Percentiles rank a stretch among this genome's conserved stretches.
phyloP scores from a whole-genome alignment of 2,113 vertebrate species.

The Nerophis ophidion region DNA sequence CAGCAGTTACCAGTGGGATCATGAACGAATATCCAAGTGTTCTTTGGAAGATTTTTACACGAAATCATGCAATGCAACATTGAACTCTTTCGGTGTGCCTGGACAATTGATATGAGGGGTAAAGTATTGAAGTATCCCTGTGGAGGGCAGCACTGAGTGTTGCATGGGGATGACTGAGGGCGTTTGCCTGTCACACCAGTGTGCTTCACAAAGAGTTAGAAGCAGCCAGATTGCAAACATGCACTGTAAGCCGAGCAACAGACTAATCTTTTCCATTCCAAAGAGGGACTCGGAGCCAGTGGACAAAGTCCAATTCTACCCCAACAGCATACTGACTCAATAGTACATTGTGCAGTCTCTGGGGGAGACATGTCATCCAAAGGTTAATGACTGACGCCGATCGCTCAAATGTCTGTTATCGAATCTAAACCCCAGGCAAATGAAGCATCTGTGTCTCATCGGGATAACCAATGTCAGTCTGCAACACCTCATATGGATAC shows the following conservation, averaged over 20 bases:
- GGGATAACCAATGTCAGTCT: slow-evolving; percentile 28
- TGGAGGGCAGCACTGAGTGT: slow-evolving; percentile 47
- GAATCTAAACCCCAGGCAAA: slow-evolving; percentile 15
- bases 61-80: background rate
- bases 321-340: slow-evolving; percentile 46
- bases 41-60: too few relatives aligned
- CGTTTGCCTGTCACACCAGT: slow-evolving; percentile 9
- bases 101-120: too few relatives aligned
- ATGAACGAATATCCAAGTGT: background rate
- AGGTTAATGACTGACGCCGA: slow-evolving; percentile 20
- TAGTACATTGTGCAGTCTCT: slow-evolving; percentile 38
- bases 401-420: slow-evolving; percentile 19
- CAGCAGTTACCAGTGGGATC: background rate
- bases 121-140: slow-evolving; percentile 21
- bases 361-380: slow-evolving; percentile 43
- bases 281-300: slow-evolving; percentile 34
- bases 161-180: slow-evolving; percentile 11
- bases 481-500: slow-evolving; percentile 44
- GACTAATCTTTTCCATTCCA: slow-evolving; percentile 62
- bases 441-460: slow-evolving; percentile 21
- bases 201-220: slow-evolving; percentile 32
- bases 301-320: slow-evolving; percentile 56
- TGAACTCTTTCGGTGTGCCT: background rate
- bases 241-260: slow-evolving; percentile 47
- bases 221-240: slow-evolving; percentile 58